phyloP scores from a whole-genome alignment of 2,113 vertebrate genomes.

The Eudorcas thomsonii region DNA sequence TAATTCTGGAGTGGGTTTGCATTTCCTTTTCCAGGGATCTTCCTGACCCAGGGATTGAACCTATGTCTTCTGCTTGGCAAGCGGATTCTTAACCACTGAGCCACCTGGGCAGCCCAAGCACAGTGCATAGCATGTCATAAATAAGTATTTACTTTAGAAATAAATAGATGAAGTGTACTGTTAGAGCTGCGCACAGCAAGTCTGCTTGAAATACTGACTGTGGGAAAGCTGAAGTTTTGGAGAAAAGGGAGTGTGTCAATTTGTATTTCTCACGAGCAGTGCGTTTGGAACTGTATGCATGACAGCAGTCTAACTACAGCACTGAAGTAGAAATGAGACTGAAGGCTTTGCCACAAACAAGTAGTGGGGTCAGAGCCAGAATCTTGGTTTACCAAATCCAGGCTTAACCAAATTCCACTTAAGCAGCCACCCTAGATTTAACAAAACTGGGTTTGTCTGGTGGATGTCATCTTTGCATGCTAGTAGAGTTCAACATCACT shows the following conservation, averaged over 20 bases:
- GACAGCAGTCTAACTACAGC: neutral
- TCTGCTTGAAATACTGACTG: neutral
- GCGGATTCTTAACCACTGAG: neutral
- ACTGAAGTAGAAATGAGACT: neutral
- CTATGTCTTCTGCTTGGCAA: neutral
- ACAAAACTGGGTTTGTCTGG: neutral
- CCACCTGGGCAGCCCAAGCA: neutral
- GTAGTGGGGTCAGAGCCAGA: neutral
- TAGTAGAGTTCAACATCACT: neutral
- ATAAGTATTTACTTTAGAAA: neutral
- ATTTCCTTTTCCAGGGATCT: neutral
- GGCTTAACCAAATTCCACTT: neutral
- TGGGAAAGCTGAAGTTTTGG: neutral
- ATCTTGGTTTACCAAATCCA: neutral
- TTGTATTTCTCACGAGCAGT: neutral
- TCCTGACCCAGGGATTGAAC: neutral
- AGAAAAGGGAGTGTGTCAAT: neutral
- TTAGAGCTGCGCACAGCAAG: neutral
- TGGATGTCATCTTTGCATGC: neutral
- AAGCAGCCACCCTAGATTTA: neutral
- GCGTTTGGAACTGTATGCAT: neutral
- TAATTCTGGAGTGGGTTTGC: neutral
- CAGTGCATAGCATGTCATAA: neutral
- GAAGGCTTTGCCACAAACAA: neutral
- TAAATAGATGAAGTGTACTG: neutral